Percentiles rank a stretch among this genome's conserved stretches.
These are phyloP conservation scores for Drosophila heteroneura DNA, from an alignment of 2,888 invertebrate genomes.

Conservation along the genomic window DNA sequence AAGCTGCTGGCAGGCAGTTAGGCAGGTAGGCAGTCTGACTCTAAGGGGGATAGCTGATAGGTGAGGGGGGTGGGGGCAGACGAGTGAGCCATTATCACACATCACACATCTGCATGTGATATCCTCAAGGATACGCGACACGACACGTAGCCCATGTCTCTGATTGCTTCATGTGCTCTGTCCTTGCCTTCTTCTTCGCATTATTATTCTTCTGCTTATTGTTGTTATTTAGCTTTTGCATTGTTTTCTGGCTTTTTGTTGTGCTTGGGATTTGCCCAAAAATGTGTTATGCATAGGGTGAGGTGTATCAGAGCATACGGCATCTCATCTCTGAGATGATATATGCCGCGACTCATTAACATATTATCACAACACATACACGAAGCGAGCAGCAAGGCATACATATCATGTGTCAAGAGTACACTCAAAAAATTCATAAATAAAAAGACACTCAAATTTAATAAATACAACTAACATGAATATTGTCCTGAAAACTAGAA, in stretches of 20 bases:
- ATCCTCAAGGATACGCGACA: constrained; percentile 83
- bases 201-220: constrained; percentile 26
- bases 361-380: constrained; percentile 82
- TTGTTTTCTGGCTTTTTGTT: constrained; percentile 49
- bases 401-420: constrained; percentile 75
- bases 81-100: constrained; percentile 81
- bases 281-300: constrained; percentile 33
- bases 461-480: not conserved
- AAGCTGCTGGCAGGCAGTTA: constrained; percentile 20
- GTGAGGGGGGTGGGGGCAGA: constrained; percentile 21
- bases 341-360: constrained; percentile 84
- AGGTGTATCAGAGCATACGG: not conserved
- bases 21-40: not conserved
- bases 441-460: not conserved
- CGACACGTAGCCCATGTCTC: constrained; percentile 79
- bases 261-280: constrained; percentile 48
- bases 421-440: not conserved
- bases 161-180: constrained; percentile 69
- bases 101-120: constrained; percentile 81
- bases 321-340: constrained; percentile 66
- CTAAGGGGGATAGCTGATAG: constrained; percentile 6
- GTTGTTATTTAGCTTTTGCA: constrained; percentile 33
- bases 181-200: not conserved
- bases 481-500: not conserved
- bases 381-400: constrained; percentile 31